Evolutionary conservation across 2,797 vertebrate genomes (phyloP), one percentile per base, ranked within the genome.

Genomic region (Hyperoplus immaculatus): DNA sequence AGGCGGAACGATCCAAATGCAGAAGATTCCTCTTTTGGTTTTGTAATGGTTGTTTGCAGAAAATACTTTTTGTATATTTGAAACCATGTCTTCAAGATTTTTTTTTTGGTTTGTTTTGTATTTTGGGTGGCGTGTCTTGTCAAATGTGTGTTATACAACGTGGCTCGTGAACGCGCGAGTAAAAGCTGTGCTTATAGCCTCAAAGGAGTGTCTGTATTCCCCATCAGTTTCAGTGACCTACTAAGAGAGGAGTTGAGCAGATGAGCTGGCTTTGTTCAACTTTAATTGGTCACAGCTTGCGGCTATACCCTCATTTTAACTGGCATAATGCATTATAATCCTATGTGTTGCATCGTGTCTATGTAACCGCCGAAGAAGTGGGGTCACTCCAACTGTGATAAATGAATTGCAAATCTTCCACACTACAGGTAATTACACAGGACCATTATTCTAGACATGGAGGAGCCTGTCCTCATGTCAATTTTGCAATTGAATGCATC

Each of bases 191-290:
- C 84, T 85, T 38, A 16, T 60, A 86, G 83, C 80, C 69, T 83
- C 54, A 70, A 80, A 86, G 82, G 69, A 83, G 76, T 79, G 84
- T 86, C 89, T 92, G 83, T 84, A 72, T 90, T 92, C 87, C 88
- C 89, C 83, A 88, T 89, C 94, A 93, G 81, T 89, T 90, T 94
- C 89, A 85, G 87, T 94, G 93, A 94, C 93, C 94, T 93, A 95
- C 92, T 93, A 94, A 93, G 86, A 91, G 87, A 91, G 89, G 85
- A 93, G 89, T 92, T 91, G 90, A 93, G 92, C 93, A 93, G 92
- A 95, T 93, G 95, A 94, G 90, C 87, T 91, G 87, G 94, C 93
- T 94, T 94, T 94, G 91, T 94, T 93, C 92, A 91, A 89, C 87
- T 94, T 93, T 93, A 94, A 94, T 93, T 94, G 93, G 91, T 92